A percentile compares a stretch with the other conserved stretches of the same genome.
These are phyloP conservation scores for Panagrolaimus sp. DNA, from an alignment of 1,140 invertebrate species.

Conservation along the genomic window DNA sequence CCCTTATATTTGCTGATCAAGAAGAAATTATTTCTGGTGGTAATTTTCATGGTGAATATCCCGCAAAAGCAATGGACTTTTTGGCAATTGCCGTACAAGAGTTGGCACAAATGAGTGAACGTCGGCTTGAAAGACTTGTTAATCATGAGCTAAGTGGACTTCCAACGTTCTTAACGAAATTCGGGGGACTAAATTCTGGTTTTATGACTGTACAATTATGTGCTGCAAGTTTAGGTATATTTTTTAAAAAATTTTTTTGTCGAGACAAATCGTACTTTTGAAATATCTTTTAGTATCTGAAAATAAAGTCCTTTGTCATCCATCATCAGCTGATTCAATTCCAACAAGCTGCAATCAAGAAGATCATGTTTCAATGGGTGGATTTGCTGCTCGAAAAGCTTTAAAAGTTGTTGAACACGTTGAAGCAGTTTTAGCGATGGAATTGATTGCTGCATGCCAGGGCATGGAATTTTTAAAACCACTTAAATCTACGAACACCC, in stretches of 20 bases:
- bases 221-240: conserved; percentile 66
- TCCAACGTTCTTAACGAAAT: conserved; percentile 68
- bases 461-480: conserved; percentile 71
- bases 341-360: conserved; percentile 72
- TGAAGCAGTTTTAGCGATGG: conserved; percentile 66
- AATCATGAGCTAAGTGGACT: conserved; percentile 65
- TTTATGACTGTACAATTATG: conserved; percentile 74
- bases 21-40: conserved; percentile 70
- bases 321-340: conserved; percentile 67
- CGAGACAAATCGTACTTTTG: neutral
- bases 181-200: conserved; percentile 71
- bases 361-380: conserved; percentile 73
- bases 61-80: conserved; percentile 70
- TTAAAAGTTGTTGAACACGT: conserved; percentile 60
- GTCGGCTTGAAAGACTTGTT: conserved; percentile 68
- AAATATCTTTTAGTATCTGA: conserved; percentile 64
- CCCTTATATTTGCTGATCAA: conserved; percentile 69
- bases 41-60: conserved; percentile 71
- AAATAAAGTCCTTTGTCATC: conserved; percentile 72
- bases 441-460: conserved; percentile 69
- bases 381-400: conserved; percentile 69
- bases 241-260: conserved; percentile 32
- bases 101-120: conserved; percentile 70
- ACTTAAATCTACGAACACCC: conserved; percentile 67
- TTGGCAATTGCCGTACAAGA: conserved; percentile 71